Percentiles rank a stretch among this genome's conserved stretches.
phyloP scores from a whole-genome alignment of 2,888 invertebrate genomes.

The Pristionchus arcanus region DNA sequence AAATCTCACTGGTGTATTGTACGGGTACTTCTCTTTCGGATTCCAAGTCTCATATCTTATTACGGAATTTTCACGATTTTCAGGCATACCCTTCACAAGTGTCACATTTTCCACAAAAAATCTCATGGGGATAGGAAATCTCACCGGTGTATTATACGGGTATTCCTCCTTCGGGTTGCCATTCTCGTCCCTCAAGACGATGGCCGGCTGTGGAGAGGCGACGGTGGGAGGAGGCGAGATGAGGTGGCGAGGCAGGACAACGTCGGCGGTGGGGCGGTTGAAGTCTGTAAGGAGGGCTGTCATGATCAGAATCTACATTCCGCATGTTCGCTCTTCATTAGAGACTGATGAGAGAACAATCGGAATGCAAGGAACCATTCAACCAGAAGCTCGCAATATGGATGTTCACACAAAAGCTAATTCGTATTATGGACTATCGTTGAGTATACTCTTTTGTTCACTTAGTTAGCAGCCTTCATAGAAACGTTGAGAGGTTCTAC shows the following conservation, averaged over 20 bases:
- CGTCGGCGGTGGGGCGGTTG: not conserved
- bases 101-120: no score
- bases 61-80: not conserved
- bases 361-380: not conserved
- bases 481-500: not conserved
- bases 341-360: not conserved
- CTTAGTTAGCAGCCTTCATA: no score
- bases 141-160: constrained; percentile 40
- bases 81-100: no score
- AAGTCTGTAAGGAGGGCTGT: not conserved
- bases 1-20: constrained; percentile 17
- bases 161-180: constrained; percentile 46
- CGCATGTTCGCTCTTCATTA: not conserved
- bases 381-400: no score
- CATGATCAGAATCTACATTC: not conserved
- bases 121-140: not conserved
- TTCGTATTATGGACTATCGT: no score
- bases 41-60: not conserved
- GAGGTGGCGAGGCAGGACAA: constrained; percentile 34
- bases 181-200: constrained; percentile 45
- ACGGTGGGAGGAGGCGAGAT: constrained; percentile 47
- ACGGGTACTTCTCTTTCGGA: constrained; percentile 41
- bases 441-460: no score
- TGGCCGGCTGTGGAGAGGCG: constrained; percentile 44
- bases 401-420: no score